Evolutionary conservation across 1,140 invertebrate genomes (phyloP).

Genomic region (Zaprionus lachaisei): DNA sequence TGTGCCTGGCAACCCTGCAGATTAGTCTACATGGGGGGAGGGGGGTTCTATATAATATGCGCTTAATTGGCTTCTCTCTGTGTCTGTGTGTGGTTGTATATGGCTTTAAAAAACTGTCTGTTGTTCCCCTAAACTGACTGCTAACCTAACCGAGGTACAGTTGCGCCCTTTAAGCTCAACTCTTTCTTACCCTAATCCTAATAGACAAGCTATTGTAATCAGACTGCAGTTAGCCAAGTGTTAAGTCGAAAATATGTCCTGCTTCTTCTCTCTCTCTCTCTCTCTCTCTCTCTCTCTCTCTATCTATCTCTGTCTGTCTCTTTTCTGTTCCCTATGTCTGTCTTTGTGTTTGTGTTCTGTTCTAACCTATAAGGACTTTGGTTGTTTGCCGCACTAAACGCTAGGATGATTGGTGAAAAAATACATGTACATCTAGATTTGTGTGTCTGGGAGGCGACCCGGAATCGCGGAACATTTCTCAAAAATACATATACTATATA

Average conservation of each 20-base stretch:
- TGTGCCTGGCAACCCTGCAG: slow-evolving; percentile 5
- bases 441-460: slow-evolving; percentile 37
- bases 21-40: slow-evolving; percentile 1
- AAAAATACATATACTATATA: slow-evolving; percentile 41
- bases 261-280: background rate
- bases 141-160: slow-evolving; percentile 34
- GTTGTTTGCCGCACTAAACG: slow-evolving; percentile 80
- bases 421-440: slow-evolving; percentile 72
- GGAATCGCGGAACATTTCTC: slow-evolving; percentile 21
- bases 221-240: slow-evolving; percentile 56
- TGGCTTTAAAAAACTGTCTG: slow-evolving; percentile 67
- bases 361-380: slow-evolving; percentile 82
- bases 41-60: slow-evolving; percentile 33
- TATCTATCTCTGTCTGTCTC: slow-evolving; percentile 22
- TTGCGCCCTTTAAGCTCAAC: slow-evolving; percentile 59
- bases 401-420: slow-evolving; percentile 82
- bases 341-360: slow-evolving; percentile 47
- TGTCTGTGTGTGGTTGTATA: slow-evolving; percentile 46
- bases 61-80: slow-evolving; percentile 1
- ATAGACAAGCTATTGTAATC: slow-evolving; percentile 54
- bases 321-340: slow-evolving; percentile 16
- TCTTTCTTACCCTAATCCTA: slow-evolving; percentile 53
- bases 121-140: background rate
- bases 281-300: background rate
- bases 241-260: slow-evolving; percentile 68